Conservation (phyloP, 2,888 invertebrate genomes). For the Helleia helle region DNA sequence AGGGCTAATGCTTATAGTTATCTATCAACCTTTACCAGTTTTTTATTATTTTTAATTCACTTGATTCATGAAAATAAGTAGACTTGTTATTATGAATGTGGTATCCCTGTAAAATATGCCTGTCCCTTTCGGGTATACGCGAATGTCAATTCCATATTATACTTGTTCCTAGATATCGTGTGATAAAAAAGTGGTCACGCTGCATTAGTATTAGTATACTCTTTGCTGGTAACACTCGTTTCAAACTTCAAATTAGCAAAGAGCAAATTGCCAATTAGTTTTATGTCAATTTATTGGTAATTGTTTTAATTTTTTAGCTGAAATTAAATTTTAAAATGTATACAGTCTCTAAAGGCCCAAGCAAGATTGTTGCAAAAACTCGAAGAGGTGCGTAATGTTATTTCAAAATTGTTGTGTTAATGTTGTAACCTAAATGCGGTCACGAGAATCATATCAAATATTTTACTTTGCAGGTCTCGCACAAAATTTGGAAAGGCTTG, state of each 20-base stretch:
- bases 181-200: too few species aligned
- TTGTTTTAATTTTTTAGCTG: conserved; percentile 40
- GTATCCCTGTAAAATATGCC: too few species aligned
- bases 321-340: conserved; percentile 77
- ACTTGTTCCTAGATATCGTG: too few species aligned
- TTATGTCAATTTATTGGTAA: conserved; percentile 45
- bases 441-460: conserved; percentile 25
- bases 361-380: conserved; percentile 91
- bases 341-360: conserved; percentile 90
- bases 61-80: too few species aligned
- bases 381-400: conserved; percentile 76
- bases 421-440: conserved; percentile 20
- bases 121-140: too few species aligned
- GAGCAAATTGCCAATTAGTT: conserved; percentile 20
- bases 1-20: too few species aligned
- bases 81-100: too few species aligned
- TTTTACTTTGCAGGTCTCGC: conserved; percentile 77
- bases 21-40: too few species aligned
- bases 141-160: too few species aligned
- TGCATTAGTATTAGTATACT: too few species aligned
- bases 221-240: neutral
- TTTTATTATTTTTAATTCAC: too few species aligned
- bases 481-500: conserved; percentile 87
- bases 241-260: neutral
- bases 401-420: conserved; percentile 8